A percentile compares a stretch with the other conserved stretches of the same genome.
Evolutionary conservation across 2,113 vertebrate species (phyloP).

Genomic region (Rhinopomastus cyanomelas): DNA sequence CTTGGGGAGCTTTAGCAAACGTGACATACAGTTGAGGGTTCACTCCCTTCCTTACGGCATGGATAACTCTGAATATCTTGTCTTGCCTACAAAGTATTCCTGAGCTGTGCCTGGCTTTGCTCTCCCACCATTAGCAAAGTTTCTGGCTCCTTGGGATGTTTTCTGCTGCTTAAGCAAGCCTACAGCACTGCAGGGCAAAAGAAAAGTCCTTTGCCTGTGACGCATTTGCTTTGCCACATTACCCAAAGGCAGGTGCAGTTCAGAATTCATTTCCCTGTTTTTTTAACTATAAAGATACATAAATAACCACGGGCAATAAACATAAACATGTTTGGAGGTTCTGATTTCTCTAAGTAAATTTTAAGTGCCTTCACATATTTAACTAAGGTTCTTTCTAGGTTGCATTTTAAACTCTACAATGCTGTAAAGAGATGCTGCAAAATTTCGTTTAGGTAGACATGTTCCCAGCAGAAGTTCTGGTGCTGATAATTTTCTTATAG

Average conservation of each 20-base stretch:
- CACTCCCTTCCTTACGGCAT: background rate
- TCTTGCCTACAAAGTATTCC: background rate
- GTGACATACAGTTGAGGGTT: constrained; percentile 1
- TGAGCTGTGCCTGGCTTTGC: background rate
- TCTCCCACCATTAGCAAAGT: background rate
- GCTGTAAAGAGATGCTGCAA: background rate
- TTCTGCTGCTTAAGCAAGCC: background rate
- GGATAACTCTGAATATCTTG: background rate
- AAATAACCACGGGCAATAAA: background rate
- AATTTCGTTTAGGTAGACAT: background rate
- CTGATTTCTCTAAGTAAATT: background rate
- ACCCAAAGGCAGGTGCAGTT: background rate
- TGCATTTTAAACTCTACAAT: background rate
- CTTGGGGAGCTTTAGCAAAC: constrained; percentile 35
- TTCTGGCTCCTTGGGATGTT: background rate
- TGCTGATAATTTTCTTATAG: background rate
- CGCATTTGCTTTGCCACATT: background rate
- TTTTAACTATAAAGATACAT: background rate
- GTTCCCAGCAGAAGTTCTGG: background rate
- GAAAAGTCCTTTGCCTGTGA: background rate
- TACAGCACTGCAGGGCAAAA: background rate
- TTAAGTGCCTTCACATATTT: background rate
- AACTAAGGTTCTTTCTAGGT: background rate
- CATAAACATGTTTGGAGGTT: background rate
- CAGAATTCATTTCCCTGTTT: background rate